These are phyloP conservation scores for Coptodon bakossiorum DNA, from an alignment of 2,113 vertebrate species.

Conservation along the genomic window DNA sequence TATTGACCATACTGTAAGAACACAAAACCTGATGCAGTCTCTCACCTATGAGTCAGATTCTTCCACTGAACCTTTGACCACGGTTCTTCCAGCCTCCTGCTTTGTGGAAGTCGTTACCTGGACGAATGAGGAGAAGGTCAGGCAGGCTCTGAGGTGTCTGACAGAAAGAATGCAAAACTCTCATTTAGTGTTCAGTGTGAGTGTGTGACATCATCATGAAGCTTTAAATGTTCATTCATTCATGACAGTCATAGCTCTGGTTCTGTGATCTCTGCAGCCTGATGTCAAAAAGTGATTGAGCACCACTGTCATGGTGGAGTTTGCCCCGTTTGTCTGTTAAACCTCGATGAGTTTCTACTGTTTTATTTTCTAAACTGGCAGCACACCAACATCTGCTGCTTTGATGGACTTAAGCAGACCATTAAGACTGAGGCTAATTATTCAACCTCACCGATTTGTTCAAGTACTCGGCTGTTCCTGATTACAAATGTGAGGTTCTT, in stretches of 20 bases:
- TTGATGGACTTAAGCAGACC: not conserved
- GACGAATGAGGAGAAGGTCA: not conserved
- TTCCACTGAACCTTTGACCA: not conserved
- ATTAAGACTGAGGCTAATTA: not conserved
- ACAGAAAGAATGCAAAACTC: not conserved
- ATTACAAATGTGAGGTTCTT: not conserved
- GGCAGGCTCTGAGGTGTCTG: accelerated
- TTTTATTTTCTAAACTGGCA: not conserved
- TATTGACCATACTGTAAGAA: accelerated
- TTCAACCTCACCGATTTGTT: accelerated
- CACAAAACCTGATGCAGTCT: not conserved
- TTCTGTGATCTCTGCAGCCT: too few species aligned
- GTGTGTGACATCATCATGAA: too few species aligned
- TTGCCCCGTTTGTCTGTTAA: not conserved
- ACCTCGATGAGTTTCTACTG: not conserved
- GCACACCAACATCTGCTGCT: not conserved
- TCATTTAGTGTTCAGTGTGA: not conserved
- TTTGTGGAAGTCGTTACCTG: not conserved
- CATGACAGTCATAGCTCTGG: not conserved
- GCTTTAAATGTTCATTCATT: too few species aligned
- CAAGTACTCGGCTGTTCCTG: not conserved
- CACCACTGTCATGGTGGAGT: not conserved
- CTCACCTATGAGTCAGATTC: not conserved
- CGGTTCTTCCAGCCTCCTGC: accelerated
- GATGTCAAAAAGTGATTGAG: not conserved